Evolutionary conservation across 2,888 invertebrate species (phyloP).

Genomic region (Lasioglossum marginatum): DNA sequence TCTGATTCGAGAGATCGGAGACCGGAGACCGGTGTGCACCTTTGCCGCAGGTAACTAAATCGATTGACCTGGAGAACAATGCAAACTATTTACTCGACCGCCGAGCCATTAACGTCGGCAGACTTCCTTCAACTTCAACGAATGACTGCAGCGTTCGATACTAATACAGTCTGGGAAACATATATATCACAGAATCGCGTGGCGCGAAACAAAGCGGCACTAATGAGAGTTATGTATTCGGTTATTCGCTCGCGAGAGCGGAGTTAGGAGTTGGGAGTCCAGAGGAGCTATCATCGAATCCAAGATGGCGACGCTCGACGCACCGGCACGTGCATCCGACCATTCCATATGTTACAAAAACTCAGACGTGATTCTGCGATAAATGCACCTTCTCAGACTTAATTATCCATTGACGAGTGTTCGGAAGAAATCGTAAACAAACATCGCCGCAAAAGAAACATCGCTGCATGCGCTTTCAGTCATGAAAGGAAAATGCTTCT

Average conservation of each 20-base stretch:
- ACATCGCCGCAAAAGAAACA: background rate
- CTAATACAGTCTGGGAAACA: background rate
- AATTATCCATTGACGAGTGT: background rate
- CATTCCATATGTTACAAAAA: slow-evolving; percentile 69
- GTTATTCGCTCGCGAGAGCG: background rate
- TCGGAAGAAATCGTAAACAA: background rate
- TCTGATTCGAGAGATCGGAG: slow-evolving; percentile 26
- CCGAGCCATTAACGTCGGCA: background rate
- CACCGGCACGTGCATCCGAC: slow-evolving; percentile 63
- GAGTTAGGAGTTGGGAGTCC: background rate
- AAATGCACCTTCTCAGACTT: background rate
- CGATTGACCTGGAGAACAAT: background rate
- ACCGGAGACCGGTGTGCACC: slow-evolving; percentile 2
- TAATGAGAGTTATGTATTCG: background rate
- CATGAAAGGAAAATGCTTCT: background rate
- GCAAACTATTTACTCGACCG: background rate
- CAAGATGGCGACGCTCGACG: slow-evolving; percentile 52
- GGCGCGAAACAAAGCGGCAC: background rate
- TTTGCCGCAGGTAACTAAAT: background rate
- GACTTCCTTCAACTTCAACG: background rate
- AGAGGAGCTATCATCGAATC: slow-evolving; percentile 17
- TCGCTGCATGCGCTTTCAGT: background rate
- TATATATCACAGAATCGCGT: background rate
- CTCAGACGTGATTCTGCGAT: slow-evolving; percentile 34
- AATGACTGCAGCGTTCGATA: background rate